Conservation (phyloP, 2,797 vertebrate species). For the Poliocrania exsul region DNA sequence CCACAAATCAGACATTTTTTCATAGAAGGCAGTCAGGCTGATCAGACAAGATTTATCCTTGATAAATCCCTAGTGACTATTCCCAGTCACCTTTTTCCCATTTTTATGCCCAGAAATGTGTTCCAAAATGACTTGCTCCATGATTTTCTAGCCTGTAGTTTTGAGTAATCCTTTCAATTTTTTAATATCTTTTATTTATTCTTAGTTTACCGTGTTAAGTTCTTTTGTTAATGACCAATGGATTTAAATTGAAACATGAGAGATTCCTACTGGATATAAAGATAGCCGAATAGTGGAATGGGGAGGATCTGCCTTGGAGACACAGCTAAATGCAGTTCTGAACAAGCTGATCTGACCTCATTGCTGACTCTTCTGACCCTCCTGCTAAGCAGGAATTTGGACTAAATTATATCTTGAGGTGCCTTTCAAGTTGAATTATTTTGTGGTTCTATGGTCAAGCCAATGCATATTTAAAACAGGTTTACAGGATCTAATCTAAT, state of each 20-base stretch:
- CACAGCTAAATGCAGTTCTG: too few species aligned
- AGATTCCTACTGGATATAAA: too few species aligned
- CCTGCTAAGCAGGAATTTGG: neutral
- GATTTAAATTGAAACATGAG: neutral
- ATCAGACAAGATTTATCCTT: neutral
- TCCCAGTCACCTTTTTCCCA: neutral
- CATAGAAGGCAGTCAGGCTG: neutral
- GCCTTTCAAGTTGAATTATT: neutral
- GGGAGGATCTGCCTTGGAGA: too few species aligned
- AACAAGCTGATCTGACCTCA: too few species aligned
- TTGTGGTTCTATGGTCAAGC: neutral
- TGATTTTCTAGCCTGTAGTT: neutral
- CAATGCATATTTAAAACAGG: neutral
- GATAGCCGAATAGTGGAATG: too few species aligned
- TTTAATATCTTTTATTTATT: neutral
- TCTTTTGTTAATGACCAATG: neutral
- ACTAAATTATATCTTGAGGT: neutral
- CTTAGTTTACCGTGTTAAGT: neutral
- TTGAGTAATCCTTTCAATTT: neutral
- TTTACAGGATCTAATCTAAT: neutral
- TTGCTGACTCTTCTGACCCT: too few species aligned
- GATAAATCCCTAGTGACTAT: neutral
- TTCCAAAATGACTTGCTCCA: neutral
- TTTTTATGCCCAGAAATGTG: neutral
- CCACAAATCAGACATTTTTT: neutral